A percentile compares a stretch with the other conserved stretches of the same genome.
Evolutionary conservation across 2,888 invertebrate genomes (phyloP).

Genomic region (Drosophila tanythrix): DNA sequence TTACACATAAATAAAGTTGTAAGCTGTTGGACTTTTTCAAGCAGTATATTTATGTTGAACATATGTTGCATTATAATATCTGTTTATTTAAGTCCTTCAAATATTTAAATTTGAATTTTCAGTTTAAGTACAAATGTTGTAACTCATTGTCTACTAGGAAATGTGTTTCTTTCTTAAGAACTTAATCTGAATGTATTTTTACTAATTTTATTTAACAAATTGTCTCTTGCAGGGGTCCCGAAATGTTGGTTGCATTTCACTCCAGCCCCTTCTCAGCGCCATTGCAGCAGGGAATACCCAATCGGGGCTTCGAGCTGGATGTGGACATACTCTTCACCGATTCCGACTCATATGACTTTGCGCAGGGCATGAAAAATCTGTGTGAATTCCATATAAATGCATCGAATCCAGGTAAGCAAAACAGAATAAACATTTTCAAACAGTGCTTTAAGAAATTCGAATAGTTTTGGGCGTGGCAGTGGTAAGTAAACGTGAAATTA

Average conservation of each 20-base stretch:
- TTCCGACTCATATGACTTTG: constrained; percentile 94
- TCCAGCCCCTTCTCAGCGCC: constrained; percentile 94
- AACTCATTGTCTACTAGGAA: too few species aligned
- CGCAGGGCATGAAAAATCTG: constrained; percentile 86
- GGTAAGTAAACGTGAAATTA: constrained; percentile 26
- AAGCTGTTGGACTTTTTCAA: background rate
- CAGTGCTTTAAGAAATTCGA: constrained; percentile 14
- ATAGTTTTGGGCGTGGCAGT: constrained; percentile 41
- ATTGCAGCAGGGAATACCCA: constrained; percentile 88
- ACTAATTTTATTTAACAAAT: constrained; percentile 1
- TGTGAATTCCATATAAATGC: constrained; percentile 93
- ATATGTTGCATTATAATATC: background rate
- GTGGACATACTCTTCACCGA: constrained; percentile 95
- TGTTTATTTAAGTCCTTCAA: background rate
- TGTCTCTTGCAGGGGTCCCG: constrained; percentile 87
- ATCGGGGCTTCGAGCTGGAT: constrained; percentile 93
- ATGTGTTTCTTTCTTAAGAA: background rate
- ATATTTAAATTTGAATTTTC: background rate
- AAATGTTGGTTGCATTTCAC: constrained; percentile 94
- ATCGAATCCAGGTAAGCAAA: constrained; percentile 86
- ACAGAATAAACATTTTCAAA: background rate
- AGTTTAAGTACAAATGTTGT: background rate
- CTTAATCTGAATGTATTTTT: background rate
- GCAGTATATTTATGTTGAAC: background rate
- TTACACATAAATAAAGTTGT: background rate